A percentile compares a stretch with the other conserved stretches of the same genome.
These are phyloP conservation scores for Toxotes jaculatrix DNA, from an alignment of 2,113 vertebrate genomes.

Conservation along the genomic window DNA sequence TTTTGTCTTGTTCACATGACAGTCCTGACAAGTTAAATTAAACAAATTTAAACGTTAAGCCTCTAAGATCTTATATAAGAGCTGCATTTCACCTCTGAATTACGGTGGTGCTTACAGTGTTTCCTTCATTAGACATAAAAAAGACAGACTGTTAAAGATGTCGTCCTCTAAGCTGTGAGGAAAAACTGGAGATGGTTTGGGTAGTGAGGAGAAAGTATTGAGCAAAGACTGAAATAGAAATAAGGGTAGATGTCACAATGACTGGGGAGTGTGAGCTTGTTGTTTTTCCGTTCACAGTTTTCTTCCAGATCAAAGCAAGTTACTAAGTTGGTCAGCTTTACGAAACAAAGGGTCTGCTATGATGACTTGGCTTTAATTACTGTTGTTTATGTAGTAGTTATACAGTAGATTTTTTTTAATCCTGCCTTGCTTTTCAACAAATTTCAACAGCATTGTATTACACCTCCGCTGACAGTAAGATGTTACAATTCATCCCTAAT, in stretches of 20 bases:
- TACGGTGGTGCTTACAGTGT: background rate
- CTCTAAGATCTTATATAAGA: background rate
- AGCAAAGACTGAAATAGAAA: conserved; percentile 40
- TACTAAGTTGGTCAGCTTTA: conserved; percentile 13
- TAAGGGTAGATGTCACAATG: conserved; percentile 11
- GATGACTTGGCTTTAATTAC: conserved; percentile 42
- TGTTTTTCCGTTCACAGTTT: conserved; percentile 3
- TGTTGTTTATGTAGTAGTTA: conserved; percentile 29
- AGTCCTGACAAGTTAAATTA: conserved; percentile 5
- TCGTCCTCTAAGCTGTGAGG: background rate
- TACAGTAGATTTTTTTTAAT: background rate
- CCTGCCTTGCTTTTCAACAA: background rate
- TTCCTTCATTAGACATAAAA: conserved; percentile 6
- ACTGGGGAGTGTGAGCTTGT: conserved; percentile 6
- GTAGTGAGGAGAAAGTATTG: background rate
- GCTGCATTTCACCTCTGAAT: background rate
- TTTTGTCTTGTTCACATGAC: background rate
- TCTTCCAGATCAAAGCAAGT: conserved; percentile 32
- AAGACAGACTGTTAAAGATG: conserved; percentile 2
- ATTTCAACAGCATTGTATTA: background rate
- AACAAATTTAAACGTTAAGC: background rate
- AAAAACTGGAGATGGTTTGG: background rate
- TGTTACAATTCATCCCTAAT: background rate
- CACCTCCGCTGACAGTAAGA: background rate
- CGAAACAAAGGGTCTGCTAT: conserved; percentile 32